Base-by-base conservation (phyloP, 2,888 invertebrate genomes). In the Lypha dubia region DNA sequence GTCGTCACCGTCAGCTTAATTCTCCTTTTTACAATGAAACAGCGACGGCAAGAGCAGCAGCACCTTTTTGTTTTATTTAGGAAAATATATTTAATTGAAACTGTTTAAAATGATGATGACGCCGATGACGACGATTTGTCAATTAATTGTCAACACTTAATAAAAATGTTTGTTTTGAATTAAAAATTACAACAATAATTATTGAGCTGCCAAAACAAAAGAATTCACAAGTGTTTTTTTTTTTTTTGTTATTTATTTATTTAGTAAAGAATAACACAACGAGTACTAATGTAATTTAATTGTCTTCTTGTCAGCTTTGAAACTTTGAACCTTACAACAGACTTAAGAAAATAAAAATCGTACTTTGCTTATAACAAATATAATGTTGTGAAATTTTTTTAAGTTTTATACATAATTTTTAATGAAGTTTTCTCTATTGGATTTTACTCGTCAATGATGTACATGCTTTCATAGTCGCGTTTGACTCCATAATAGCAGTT, bases 111-210 rank as follows among this genome's bases (percentile, higher is more conserved):
- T 68, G 20, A 35, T 62, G 82, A 35, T 68, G 82, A 35, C 44
- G 70, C n/a, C 62, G 20, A 35, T 62, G 82, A 35, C 62, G 82
- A 35, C 44, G 70, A 68, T 75, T 63, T 76, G 79, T 75, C 74
- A 83, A 65, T 83, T 83, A 73, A 74, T 68, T 75, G 74, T 75
- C 79, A 83, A 71, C 79, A 79, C 79, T 83, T 79, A 65, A 79
- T 75, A 44, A 71, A 70, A 65, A 51, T 70, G 56, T 63, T 75
- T 75, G 53, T 53, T 65, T 79, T 53, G n/a, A 62, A 70, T 62
- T 58, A 62, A 77, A 38, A 77, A 62, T 62, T 70, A 56, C 79
- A 24, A 44, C 70, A 49, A 76, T 28, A 24, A 67, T 56, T 75
- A 56, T 32, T 51, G 24, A 15, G 24, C 51, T 53, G 35, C n/a